Conservation (phyloP, 2,113 vertebrate genomes). For the Pica pica region DNA sequence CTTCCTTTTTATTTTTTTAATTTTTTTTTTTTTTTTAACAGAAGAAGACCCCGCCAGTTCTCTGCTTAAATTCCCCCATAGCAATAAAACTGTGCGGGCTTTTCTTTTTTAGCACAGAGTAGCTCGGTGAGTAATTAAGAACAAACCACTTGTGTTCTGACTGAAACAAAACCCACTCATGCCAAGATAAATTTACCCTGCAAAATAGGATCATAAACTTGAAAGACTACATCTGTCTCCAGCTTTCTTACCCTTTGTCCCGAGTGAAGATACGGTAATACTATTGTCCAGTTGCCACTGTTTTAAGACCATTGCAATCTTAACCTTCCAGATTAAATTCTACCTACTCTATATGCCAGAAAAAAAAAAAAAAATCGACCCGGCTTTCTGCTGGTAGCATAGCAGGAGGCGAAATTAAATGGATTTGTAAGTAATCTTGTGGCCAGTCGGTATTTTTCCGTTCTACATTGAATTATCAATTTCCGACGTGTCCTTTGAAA, state of each 20-base stretch:
- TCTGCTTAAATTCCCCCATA: background rate
- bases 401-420: background rate
- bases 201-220: slow-evolving; percentile 64
- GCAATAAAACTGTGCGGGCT: slow-evolving; percentile 21
- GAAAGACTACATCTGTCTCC: slow-evolving; percentile 60
- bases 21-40: background rate
- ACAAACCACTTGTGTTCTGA: slow-evolving; percentile 47
- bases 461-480: slow-evolving; percentile 40
- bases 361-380: background rate
- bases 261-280: slow-evolving; percentile 24
- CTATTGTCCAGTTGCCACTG: slow-evolving; percentile 43
- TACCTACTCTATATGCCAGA: background rate
- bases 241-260: slow-evolving; percentile 58
- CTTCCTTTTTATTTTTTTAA: background rate
- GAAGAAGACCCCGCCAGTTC: slow-evolving; percentile 12
- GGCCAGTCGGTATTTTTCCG: background rate
- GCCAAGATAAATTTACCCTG: slow-evolving; percentile 67
- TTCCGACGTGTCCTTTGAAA: slow-evolving; percentile 31
- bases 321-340: background rate
- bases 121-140: slow-evolving; percentile 54
- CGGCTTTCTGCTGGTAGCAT: background rate
- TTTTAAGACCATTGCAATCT: slow-evolving; percentile 7
- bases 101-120: slow-evolving; percentile 18
- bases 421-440: background rate
- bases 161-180: slow-evolving; percentile 55